Evolutionary conservation across 2,113 vertebrate species (phyloP).

Genomic region (Cygnus atratus): DNA sequence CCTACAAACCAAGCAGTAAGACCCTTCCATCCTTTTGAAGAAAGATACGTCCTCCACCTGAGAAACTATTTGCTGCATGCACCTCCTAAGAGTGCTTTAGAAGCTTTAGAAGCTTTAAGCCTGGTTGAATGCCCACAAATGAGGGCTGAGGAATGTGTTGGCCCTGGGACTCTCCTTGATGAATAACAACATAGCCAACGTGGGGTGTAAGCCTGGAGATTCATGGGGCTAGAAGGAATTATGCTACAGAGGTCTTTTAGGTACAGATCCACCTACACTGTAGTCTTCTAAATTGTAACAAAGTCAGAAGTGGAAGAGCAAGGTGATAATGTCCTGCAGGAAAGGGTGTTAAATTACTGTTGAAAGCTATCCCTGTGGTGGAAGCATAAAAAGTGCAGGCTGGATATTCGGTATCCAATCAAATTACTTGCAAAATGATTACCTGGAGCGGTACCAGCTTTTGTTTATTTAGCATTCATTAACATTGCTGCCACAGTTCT

Average conservation of each 20-base stretch:
- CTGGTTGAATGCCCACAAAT: neutral
- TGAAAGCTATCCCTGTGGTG: neutral
- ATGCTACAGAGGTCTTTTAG: neutral
- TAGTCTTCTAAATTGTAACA: neutral
- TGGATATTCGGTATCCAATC: neutral
- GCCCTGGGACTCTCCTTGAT: rapidly evolving
- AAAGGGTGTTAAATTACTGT: neutral
- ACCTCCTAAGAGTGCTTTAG: neutral
- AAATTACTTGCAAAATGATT: conserved; percentile 4
- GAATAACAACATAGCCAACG: neutral
- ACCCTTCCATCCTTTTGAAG: neutral
- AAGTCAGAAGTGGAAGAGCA: neutral
- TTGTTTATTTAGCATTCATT: conserved; percentile 23
- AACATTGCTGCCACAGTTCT: neutral
- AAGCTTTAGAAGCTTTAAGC: neutral
- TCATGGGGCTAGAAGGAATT: neutral
- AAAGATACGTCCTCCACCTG: neutral
- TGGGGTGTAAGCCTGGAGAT: neutral
- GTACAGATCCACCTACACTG: neutral
- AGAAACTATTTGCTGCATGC: neutral
- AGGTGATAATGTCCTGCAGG: neutral
- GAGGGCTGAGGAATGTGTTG: rapidly evolving
- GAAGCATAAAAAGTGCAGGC: neutral
- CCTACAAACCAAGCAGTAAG: neutral
- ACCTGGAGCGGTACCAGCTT: conserved; percentile 8